A percentile compares a stretch with the other conserved stretches of the same genome.
Evolutionary conservation across 2,888 invertebrate genomes (phyloP).

Genomic region (Luperina testacea): DNA sequence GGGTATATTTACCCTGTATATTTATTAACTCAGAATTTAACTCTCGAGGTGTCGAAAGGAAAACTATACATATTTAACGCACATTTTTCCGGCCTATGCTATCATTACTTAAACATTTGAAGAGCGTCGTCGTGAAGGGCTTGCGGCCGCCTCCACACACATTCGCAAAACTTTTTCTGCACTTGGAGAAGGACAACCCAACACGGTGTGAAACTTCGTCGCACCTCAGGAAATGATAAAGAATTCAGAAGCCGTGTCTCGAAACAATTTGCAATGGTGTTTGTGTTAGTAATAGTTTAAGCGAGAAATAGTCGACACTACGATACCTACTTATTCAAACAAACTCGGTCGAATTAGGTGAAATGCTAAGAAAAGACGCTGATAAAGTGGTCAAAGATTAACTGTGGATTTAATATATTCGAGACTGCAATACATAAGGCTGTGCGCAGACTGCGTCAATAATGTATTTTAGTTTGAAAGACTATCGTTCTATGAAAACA

Average conservation of each 20-base stretch:
- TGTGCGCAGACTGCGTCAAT: neutral
- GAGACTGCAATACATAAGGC: neutral
- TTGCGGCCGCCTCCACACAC: conserved; percentile 3
- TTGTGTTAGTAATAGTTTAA: conserved; percentile 22
- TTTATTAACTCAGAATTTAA: neutral
- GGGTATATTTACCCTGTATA: neutral
- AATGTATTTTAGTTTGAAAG: neutral
- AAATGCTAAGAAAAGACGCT: neutral
- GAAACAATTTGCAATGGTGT: conserved; percentile 28
- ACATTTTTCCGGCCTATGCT: conserved; percentile 25
- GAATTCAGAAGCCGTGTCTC: conserved; percentile 37
- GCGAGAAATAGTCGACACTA: neutral
- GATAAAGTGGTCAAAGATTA: neutral
- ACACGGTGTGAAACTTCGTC: conserved; percentile 22
- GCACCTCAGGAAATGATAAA: conserved; percentile 42
- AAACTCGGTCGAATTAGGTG: neutral
- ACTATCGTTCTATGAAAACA: neutral
- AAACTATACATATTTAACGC: neutral
- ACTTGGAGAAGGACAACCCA: conserved; percentile 18
- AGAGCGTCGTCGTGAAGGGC: conserved; percentile 4
- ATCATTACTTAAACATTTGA: conserved; percentile 48
- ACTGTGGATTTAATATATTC: neutral
- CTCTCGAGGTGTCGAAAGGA: neutral
- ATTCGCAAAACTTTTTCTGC: conserved; percentile 46
- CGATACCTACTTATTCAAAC: neutral